Evolutionary conservation across 1,140 invertebrate genomes (phyloP), one percentile per base, ranked within the genome.

Genomic region (Drosophila parabipectinata): DNA sequence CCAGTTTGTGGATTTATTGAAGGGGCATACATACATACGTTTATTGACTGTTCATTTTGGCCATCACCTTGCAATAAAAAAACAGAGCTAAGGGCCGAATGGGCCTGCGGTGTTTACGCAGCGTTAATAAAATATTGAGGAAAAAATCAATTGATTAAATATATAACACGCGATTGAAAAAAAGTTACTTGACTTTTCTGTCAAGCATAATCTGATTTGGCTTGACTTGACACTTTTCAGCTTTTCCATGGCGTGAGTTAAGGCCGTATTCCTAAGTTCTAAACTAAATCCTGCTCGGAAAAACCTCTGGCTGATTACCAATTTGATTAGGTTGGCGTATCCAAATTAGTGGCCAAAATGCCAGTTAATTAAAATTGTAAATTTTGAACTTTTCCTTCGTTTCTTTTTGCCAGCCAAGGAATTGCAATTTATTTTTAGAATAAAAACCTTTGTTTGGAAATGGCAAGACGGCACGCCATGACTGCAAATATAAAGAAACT

Each of bases 331-430:
- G 34, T 28, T 34, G 64, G 55, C 44, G 18, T 58, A 44, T 59
- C 18, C 62, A 60, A 75, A 75, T 67, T 75, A 55, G 61, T 37
- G 55, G 15, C 54, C 69, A 57, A 87, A 81, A 85, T 82, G 61
- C 54, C 66, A 77, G 74, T 67, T 82, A 87, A 82, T 87, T 85
- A 88, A 85, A 85, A 87, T 85, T 75, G 78, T 82, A 82, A 82
- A 87, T 88, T 83, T 77, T 85, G 54, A 71, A 87, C 78, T 88
- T 85, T 84, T 63, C 60, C 68, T 62, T 64, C 8, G n/a, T 41
- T 50, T 50, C 9, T 41, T 41, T 6, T 39, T 48, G 8, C 5
- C 45, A 54, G 51, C 32, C 39, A 24, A 47, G 61, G 50, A 72
- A 83, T 62, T 79, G 81, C 73, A 62, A 74, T 77, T 68, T 66